These are phyloP conservation scores for Euzophera pinguis DNA, from an alignment of 2,888 invertebrate genomes.

Conservation along the genomic window DNA sequence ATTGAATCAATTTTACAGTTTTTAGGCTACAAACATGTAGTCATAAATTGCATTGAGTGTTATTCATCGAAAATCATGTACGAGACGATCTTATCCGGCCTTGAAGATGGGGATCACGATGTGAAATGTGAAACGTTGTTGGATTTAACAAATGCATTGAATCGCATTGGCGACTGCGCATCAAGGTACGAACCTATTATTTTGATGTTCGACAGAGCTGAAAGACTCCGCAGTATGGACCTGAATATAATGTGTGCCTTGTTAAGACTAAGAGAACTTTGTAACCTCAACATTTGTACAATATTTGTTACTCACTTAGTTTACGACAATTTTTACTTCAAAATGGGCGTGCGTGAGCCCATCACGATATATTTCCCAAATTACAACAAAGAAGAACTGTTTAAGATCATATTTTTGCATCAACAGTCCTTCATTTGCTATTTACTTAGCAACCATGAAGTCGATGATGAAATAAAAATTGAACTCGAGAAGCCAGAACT, in stretches of 20 bases:
- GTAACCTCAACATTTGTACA: constrained; percentile 84
- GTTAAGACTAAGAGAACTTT: constrained; percentile 86
- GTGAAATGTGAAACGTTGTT: constrained; percentile 84
- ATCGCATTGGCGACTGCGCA: constrained; percentile 40
- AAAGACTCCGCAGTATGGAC: constrained; percentile 87
- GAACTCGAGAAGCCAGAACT: constrained; percentile 76
- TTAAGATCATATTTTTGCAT: constrained; percentile 63
- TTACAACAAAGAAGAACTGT: constrained; percentile 86
- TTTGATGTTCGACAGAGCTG: constrained; percentile 89
- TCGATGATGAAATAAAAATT: constrained; percentile 39
- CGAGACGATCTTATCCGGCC: constrained; percentile 84
- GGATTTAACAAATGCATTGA: constrained; percentile 81
- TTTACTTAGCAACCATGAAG: constrained; percentile 44
- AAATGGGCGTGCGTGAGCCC: constrained; percentile 85
- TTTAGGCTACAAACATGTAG: constrained; percentile 80
- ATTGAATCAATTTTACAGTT: constrained; percentile 79
- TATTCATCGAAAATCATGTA: constrained; percentile 87
- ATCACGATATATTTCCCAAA: constrained; percentile 88
- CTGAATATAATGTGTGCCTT: constrained; percentile 86
- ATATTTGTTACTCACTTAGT: constrained; percentile 88
- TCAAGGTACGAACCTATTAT: constrained; percentile 71
- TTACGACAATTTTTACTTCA: constrained; percentile 89
- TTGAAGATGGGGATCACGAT: constrained; percentile 62
- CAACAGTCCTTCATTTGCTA: constrained; percentile 55
- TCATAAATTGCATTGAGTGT: constrained; percentile 91